Evolutionary conservation across 2,113 vertebrate genomes (phyloP).

Genomic region (Acanthochromis polyacanthus): DNA sequence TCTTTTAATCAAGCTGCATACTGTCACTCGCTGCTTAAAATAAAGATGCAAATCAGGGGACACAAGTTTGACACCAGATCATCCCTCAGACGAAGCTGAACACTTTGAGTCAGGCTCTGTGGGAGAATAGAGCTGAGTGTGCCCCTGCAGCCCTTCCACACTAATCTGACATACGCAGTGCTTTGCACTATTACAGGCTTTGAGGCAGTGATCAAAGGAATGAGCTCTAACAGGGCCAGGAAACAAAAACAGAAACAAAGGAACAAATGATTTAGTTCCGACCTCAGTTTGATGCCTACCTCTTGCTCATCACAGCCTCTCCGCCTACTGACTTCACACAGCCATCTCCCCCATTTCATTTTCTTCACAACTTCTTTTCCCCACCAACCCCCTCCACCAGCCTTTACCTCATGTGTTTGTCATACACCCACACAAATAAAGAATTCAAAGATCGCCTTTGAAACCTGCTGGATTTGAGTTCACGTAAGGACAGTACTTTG

Average conservation of each 20-base stretch:
- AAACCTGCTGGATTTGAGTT: neutral
- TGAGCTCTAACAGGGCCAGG: conserved; percentile 50
- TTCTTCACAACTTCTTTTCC: neutral
- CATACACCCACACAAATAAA: too few relatives aligned
- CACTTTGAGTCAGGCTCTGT: conserved; percentile 60
- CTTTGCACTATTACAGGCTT: conserved; percentile 70
- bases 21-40: conserved; percentile 44
- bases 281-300: conserved; percentile 62
- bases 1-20: conserved; percentile 21
- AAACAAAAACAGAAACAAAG: conserved; percentile 72
- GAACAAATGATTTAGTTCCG: conserved; percentile 68
- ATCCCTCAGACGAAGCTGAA: conserved; percentile 38
- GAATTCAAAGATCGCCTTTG: neutral
- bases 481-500: neutral
- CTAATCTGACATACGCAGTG: conserved; percentile 68
- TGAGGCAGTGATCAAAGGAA: conserved; percentile 74
- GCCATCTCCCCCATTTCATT: conserved; percentile 6
- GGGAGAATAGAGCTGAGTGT: conserved; percentile 48
- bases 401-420: neutral
- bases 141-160: conserved; percentile 67
- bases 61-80: conserved; percentile 49
- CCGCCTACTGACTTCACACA: conserved; percentile 42
- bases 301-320: conserved; percentile 53
- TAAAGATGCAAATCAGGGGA: conserved; percentile 59
- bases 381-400: neutral